Conservation (phyloP, 2,888 invertebrate species). For the Lamellibrachia satsuma region DNA sequence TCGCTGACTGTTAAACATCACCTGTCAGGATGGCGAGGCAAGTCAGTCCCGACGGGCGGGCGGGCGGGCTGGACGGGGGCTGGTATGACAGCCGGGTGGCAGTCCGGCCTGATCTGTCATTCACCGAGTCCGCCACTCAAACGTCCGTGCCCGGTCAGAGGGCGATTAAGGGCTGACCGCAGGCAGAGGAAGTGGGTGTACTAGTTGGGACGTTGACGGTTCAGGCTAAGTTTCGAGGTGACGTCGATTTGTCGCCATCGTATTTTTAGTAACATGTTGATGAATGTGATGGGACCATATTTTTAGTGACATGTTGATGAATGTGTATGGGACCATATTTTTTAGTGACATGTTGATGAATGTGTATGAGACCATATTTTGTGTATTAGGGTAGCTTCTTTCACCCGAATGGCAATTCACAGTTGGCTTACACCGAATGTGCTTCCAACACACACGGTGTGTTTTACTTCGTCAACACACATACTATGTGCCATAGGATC, state of each 20-base stretch:
- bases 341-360: background rate
- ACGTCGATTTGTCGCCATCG: background rate
- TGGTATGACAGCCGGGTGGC: background rate
- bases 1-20: constrained; percentile 24
- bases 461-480: background rate
- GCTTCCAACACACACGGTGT: background rate
- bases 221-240: background rate
- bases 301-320: background rate
- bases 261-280: background rate
- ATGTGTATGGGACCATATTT: background rate
- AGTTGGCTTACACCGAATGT: background rate
- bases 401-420: no score
- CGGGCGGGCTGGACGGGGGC: background rate
- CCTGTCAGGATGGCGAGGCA: constrained; percentile 20
- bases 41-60: background rate
- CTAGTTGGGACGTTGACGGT: background rate
- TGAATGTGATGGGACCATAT: background rate
- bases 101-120: background rate
- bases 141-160: background rate
- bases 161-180: background rate
- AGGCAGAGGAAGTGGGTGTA: background rate
- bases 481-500: background rate
- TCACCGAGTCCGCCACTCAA: background rate
- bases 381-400: background rate
- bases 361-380: background rate